Evolutionary conservation across 2,888 invertebrate species (phyloP).

Genomic region (Eulithis testata): DNA sequence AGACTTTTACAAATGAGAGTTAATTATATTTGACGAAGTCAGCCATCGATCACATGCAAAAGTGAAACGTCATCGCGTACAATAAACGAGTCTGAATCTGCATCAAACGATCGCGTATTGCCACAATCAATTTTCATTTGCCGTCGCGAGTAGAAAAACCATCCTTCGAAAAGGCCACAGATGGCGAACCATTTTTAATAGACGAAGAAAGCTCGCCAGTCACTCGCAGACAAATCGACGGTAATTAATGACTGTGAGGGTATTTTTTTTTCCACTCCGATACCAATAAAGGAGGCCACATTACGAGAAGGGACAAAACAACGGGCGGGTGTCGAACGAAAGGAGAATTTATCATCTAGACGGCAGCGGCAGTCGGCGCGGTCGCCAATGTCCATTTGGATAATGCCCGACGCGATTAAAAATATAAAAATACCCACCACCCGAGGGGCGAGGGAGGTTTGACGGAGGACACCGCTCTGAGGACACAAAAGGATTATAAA

Average conservation of each 20-base stretch:
- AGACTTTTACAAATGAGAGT: slow-evolving; percentile 46
- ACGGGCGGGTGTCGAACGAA: slow-evolving; percentile 81
- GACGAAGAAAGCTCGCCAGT: slow-evolving; percentile 76
- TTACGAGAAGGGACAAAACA: slow-evolving; percentile 77
- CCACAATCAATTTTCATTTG: slow-evolving; percentile 75
- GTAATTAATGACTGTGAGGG: slow-evolving; percentile 81
- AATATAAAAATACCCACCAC: slow-evolving; percentile 82
- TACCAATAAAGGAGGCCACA: slow-evolving; percentile 74
- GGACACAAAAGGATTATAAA: slow-evolving; percentile 86
- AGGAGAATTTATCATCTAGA: slow-evolving; percentile 84
- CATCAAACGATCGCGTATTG: slow-evolving; percentile 75
- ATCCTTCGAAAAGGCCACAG: slow-evolving; percentile 59
- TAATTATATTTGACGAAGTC: slow-evolving; percentile 46
- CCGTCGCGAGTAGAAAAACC: slow-evolving; percentile 42
- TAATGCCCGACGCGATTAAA: slow-evolving; percentile 85
- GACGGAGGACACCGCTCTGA: slow-evolving; percentile 84
- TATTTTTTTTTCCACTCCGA: slow-evolving; percentile 70
- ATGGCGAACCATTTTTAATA: slow-evolving; percentile 76
- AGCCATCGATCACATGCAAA: slow-evolving; percentile 67
- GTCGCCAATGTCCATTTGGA: slow-evolving; percentile 84
- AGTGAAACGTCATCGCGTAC: slow-evolving; percentile 64
- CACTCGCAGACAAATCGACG: slow-evolving; percentile 78
- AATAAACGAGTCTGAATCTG: slow-evolving; percentile 68
- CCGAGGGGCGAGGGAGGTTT: slow-evolving; percentile 62
- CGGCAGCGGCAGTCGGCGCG: slow-evolving; percentile 78